Evolutionary conservation across 2,113 vertebrate genomes (phyloP).

Genomic region (Lampris megalopsis): DNA sequence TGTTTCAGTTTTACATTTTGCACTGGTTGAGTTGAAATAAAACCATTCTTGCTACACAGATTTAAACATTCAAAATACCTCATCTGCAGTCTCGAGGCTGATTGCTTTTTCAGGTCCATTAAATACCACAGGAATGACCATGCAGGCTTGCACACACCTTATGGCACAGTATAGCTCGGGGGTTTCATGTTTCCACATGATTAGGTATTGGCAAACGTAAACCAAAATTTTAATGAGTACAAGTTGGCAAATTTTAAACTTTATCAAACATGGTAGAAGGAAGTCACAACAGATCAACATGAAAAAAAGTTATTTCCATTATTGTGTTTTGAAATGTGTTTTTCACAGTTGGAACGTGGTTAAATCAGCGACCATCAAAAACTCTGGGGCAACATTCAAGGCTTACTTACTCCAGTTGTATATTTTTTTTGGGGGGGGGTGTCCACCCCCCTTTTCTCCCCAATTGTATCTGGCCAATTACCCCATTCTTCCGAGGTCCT

Average conservation of each 20-base stretch:
- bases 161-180: not conserved
- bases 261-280: too few relatives aligned
- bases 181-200: conserved; percentile 19
- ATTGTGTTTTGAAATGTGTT: not conserved
- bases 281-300: too few relatives aligned
- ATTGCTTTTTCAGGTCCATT: conserved; percentile 23
- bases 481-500: too few relatives aligned
- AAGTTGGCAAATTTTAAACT: too few relatives aligned
- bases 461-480: too few relatives aligned
- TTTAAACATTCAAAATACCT: conserved; percentile 42
- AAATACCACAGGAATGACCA: conserved; percentile 56
- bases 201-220: not conserved
- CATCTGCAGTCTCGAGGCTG: conserved; percentile 56
- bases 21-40: not conserved
- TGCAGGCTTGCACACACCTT: conserved; percentile 12
- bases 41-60: not conserved
- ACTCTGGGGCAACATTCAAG: not conserved
- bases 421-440: too few relatives aligned
- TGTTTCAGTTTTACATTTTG: not conserved
- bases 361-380: not conserved
- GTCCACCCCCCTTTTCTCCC: too few relatives aligned
- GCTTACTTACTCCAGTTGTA: conserved; percentile 5
- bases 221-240: not conserved
- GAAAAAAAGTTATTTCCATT: not conserved
- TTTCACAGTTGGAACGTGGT: not conserved